Conservation (phyloP, 2,888 invertebrate species). For the Calameuta filiformis region DNA sequence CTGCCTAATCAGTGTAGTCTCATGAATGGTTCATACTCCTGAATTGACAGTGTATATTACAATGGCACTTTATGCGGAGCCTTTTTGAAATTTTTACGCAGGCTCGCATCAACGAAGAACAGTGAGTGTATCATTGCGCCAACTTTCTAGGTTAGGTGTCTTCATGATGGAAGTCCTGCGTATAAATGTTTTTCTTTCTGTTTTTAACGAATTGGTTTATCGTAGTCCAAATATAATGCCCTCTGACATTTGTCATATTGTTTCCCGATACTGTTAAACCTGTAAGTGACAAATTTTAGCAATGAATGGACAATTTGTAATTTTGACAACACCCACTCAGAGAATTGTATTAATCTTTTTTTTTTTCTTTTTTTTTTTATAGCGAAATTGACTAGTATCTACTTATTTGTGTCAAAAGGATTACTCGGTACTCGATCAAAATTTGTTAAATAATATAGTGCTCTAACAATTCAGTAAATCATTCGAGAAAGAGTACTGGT, state of each 20-base stretch:
- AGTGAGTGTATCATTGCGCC: constrained; percentile 18
- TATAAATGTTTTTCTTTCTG: constrained; percentile 16
- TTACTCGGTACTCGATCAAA: neutral
- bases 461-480: neutral
- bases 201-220: constrained; percentile 8
- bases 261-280: constrained; percentile 5
- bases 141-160: constrained; percentile 20
- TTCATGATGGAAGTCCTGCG: constrained; percentile 11
- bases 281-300: neutral
- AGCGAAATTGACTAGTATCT: neutral
- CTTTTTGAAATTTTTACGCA: neutral
- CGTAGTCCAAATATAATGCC: constrained; percentile 6
- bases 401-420: neutral
- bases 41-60: neutral
- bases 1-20: neutral
- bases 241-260: constrained; percentile 14
- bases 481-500: too few species aligned
- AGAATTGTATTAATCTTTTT: neutral
- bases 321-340: neutral
- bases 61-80: neutral
- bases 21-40: neutral
- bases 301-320: neutral
- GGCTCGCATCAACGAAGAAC: neutral
- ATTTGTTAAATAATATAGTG: neutral
- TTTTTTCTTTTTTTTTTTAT: neutral